Conservation (phyloP, 2,113 vertebrate species). For the Myxocyprinus asiaticus region DNA sequence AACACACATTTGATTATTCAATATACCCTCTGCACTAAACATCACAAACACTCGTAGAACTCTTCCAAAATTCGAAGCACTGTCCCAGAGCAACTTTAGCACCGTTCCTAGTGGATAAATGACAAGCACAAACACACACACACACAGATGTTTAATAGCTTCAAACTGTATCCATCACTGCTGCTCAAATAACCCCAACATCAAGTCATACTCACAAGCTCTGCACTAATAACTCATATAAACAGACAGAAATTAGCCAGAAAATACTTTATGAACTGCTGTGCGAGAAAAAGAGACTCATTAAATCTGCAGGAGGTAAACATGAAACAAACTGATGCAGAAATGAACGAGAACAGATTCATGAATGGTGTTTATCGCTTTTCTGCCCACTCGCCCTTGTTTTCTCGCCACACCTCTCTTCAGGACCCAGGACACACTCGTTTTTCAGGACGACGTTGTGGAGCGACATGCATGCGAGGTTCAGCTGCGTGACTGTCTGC, state of each 20-base stretch:
- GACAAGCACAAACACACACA: conserved; percentile 35
- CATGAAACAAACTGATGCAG: background rate
- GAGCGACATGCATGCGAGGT: conserved; percentile 68
- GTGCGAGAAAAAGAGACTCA: conserved; percentile 62
- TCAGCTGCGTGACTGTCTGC: conserved; percentile 49
- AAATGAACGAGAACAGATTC: background rate
- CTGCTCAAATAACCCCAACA: conserved; percentile 40
- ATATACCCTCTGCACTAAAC: conserved; percentile 22
- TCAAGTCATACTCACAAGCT: background rate
- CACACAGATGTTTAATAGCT: conserved; percentile 42
- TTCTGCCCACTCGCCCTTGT: conserved; percentile 25
- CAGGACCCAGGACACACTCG: background rate
- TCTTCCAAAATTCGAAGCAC: background rate
- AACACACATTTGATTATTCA: conserved; percentile 7
- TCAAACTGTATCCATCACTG: conserved; percentile 38
- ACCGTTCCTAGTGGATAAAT: conserved; percentile 5
- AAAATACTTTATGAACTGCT: conserved; percentile 60
- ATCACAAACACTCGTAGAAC: conserved; percentile 16
- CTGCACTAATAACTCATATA: conserved; percentile 28
- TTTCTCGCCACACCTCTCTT: conserved; percentile 16
- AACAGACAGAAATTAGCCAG: background rate
- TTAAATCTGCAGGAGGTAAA: conserved; percentile 52
- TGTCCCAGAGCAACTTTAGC: background rate
- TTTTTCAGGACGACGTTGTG: conserved; percentile 3
- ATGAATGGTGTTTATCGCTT: conserved; percentile 4